Evolutionary conservation across 1,140 invertebrate species (phyloP).

Genomic region (Aporrectodea caliginosa): DNA sequence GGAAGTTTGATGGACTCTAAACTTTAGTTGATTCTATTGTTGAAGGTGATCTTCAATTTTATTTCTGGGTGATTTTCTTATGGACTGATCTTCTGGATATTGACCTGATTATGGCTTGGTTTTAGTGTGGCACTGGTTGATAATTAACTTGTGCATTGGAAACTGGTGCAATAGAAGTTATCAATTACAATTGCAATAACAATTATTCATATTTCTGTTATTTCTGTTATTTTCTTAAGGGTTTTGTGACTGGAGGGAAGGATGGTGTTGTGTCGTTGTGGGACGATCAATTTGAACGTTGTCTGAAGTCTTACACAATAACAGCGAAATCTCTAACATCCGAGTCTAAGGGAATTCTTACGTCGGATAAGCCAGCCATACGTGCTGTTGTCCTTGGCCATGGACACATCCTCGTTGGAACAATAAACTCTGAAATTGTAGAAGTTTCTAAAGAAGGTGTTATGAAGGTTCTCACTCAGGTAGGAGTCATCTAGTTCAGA

Average conservation of each 20-base stretch:
- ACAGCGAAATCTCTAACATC: slow-evolving; percentile 44
- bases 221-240: slow-evolving; percentile 38
- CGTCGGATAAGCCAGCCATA: slow-evolving; percentile 47
- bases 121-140: too few relatives aligned
- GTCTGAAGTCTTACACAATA: slow-evolving; percentile 52
- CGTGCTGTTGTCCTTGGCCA: slow-evolving; percentile 53
- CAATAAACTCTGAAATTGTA: slow-evolving; percentile 53
- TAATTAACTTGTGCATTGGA: too few relatives aligned
- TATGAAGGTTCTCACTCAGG: slow-evolving; percentile 52
- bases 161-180: too few relatives aligned
- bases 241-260: slow-evolving; percentile 57
- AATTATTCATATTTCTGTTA: background rate
- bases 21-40: too few relatives aligned
- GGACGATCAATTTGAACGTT: slow-evolving; percentile 53
- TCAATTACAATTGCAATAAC: too few relatives aligned
- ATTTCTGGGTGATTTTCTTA: too few relatives aligned
- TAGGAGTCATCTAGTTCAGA: slow-evolving; percentile 27
- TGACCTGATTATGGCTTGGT: too few relatives aligned
- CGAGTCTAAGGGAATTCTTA: slow-evolving; percentile 44
- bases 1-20: too few relatives aligned
- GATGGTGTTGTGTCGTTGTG: slow-evolving; percentile 55
- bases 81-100: too few relatives aligned
- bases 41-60: too few relatives aligned
- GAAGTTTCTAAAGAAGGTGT: slow-evolving; percentile 50
- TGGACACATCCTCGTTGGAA: slow-evolving; percentile 53